Base-by-base conservation (phyloP, 2,113 vertebrate genomes). In the Empidonax alnorum region DNA sequence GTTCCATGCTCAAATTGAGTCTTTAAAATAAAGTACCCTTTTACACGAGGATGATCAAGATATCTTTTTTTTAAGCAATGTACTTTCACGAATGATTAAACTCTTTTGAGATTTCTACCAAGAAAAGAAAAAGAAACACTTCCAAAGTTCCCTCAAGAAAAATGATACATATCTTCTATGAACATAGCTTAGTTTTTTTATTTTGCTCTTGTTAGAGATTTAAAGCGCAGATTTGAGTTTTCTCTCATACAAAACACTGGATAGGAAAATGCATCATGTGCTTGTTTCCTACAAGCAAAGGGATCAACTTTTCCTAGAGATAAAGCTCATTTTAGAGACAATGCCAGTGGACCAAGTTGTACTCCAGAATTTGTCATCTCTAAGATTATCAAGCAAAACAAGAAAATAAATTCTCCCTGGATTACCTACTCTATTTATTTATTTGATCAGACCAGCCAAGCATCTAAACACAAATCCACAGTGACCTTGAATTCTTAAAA, bases 1-100 rank as follows among this genome's bases (percentile, higher is more conserved):
- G 50, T 84, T 97, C 92, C 83, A 73, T 59, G 63, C 56, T 55
- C 46, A 96, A 94, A 90, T 80, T 85, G 76, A 85, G 63, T 90
- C 44, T 96, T 97, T 94, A 94, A 87, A 39, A 93, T 55, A 88
- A 96, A 96, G 27, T 94, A 84, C 74, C 44, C 55, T 91, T 86
- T 84, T 90, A 88, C 39, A 63, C n/a, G 44, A 92, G 69, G 84
- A 96, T 89, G 87, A 94, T 68, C 67, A 87, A 69, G 59, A 31
- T 78, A 19, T 28, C 33, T 67, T 83, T 93, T 44, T 44, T 55
- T 50, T 18, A 81, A 93, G 42, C 20, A 76, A 46, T 31, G 15
- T 35, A 90, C 39, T 94, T 90, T 76, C 68, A 84, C 10, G 16
- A 91, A 91, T 44, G 7, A 94, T 91, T 95, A 89, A 81, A 65